A percentile compares a stretch with the other conserved stretches of the same genome.
Conservation (phyloP, 1,140 invertebrate genomes). For the Atopsyche davidsoni region DNA sequence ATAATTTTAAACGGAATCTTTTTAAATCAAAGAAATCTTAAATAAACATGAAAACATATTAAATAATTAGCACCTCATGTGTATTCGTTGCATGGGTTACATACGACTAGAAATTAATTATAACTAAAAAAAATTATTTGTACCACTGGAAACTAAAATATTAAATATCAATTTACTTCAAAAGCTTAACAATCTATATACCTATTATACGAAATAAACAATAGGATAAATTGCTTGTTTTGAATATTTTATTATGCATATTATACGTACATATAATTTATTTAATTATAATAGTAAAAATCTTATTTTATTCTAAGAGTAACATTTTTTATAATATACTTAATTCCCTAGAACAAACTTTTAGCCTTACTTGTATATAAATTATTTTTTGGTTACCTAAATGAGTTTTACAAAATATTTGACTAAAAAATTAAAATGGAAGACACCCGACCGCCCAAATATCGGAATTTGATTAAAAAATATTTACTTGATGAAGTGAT, state of each 20-base stretch:
- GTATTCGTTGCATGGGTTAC: constrained; percentile 28
- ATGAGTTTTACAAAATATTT: background rate
- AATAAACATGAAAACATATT: background rate
- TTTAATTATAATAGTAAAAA: constrained; percentile 1
- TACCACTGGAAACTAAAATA: background rate
- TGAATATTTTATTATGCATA: background rate
- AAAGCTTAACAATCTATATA: background rate
- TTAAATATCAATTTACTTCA: background rate
- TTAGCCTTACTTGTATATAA: no score
- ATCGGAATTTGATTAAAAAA: no score
- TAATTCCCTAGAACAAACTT: no score
- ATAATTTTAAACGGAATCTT: no score
- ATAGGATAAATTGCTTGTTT: background rate
- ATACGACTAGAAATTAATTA: constrained; percentile 13
- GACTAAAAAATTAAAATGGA: background rate
- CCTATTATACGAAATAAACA: background rate
- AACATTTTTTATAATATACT: no score
- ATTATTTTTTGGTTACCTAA: no score
- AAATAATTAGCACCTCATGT: constrained; percentile 24
- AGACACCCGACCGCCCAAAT: constrained; percentile 5
- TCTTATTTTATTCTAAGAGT: no score
- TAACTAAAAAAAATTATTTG: background rate
- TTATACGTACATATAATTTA: background rate
- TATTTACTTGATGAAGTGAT: no score
- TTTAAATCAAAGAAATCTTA: no score